Percentiles rank a stretch among this genome's conserved stretches.
Conservation (phyloP, 2,888 invertebrate genomes). For the Melolontha melolontha region DNA sequence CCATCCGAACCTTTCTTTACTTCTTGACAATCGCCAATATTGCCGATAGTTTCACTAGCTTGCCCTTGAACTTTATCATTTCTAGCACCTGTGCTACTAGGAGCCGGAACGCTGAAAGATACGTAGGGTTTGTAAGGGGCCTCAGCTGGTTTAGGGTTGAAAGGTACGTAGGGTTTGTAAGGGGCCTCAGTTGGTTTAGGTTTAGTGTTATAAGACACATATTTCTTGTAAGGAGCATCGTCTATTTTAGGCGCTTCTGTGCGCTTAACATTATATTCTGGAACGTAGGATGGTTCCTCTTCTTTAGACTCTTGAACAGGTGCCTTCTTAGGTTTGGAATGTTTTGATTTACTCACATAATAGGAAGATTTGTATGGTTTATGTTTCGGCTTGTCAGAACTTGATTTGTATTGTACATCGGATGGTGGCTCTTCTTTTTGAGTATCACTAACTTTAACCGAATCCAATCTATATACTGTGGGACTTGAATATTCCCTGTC, state of each 20-base stretch:
- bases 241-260: neutral
- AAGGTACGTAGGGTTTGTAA: no score
- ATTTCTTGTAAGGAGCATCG: no score
- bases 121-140: constrained; percentile 20
- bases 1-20: constrained; percentile 68
- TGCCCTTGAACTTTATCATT: constrained; percentile 46
- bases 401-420: neutral
- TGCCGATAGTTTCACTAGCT: constrained; percentile 50
- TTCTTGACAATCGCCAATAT: constrained; percentile 71
- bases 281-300: constrained; percentile 9
- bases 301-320: constrained; percentile 14
- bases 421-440: constrained; percentile 20
- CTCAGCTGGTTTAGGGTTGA: neutral
- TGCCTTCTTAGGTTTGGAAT: constrained; percentile 18
- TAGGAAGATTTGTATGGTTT: constrained; percentile 20
- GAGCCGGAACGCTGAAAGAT: constrained; percentile 9
- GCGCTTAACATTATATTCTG: neutral
- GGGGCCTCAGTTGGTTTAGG: no score
- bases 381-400: constrained; percentile 9
- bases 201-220: no score
- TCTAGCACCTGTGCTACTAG: neutral
- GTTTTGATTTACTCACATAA: constrained; percentile 23
- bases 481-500: constrained; percentile 43
- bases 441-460: constrained; percentile 37
- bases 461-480: constrained; percentile 37